Conservation (phyloP, 2,888 invertebrate species). For the Cremastobaeus sp. region DNA sequence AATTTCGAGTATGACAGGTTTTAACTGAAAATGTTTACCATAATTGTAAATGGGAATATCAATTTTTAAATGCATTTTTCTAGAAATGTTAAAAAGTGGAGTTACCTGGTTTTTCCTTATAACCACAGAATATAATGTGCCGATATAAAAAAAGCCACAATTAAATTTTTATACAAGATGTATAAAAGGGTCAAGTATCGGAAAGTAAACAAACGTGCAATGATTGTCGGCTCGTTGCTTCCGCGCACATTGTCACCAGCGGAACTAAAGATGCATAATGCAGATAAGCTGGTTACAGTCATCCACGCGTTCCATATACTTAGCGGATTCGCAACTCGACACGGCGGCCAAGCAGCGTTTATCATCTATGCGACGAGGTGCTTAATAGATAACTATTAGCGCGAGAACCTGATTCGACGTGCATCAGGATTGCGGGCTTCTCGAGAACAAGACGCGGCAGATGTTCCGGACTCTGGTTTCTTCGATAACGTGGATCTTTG, state of each 20-base stretch:
- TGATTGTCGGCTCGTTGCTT: too few species aligned
- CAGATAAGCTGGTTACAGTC: constrained; percentile 17
- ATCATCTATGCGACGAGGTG: constrained; percentile 34
- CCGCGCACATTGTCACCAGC: constrained; percentile 17
- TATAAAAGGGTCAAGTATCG: too few species aligned
- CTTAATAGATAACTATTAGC: constrained; percentile 34
- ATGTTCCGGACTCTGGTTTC: constrained; percentile 10
- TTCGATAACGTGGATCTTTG: background rate
- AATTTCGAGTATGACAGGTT: too few species aligned
- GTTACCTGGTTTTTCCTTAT: too few species aligned
- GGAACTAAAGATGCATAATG: constrained; percentile 24
- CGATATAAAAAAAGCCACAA: too few species aligned
- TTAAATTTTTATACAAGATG: too few species aligned
- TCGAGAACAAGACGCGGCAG: constrained; percentile 16
- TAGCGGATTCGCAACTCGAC: constrained; percentile 38
- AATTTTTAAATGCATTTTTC: too few species aligned
- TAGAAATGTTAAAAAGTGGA: too few species aligned
- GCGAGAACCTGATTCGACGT: constrained; percentile 30
- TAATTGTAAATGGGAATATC: too few species aligned
- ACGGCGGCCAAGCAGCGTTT: constrained; percentile 22
- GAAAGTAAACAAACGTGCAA: too few species aligned
- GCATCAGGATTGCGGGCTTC: constrained; percentile 19
- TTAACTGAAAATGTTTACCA: too few species aligned
- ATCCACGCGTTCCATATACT: constrained; percentile 29
- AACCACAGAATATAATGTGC: too few species aligned